These are phyloP conservation scores for Enteromius viviparus DNA, from an alignment of 2,797 vertebrate species.

Conservation along the genomic window DNA sequence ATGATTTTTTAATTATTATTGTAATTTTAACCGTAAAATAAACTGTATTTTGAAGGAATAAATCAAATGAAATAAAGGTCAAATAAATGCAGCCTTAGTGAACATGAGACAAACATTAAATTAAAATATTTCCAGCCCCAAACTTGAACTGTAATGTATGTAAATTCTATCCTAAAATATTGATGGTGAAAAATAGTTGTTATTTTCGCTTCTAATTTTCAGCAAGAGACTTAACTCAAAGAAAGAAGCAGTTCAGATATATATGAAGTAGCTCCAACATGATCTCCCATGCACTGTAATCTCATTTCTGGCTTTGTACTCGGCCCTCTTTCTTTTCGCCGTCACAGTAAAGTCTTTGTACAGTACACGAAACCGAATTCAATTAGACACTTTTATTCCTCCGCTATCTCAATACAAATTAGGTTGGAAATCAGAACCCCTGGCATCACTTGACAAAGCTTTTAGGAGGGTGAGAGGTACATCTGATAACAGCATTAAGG, in stretches of 20 bases:
- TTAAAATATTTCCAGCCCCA: not conserved
- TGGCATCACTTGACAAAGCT: slow-evolving; percentile 44
- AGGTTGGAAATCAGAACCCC: slow-evolving; percentile 71
- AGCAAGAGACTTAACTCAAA: not conserved
- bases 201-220: not conserved
- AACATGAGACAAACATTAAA: not conserved
- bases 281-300: slow-evolving; percentile 5
- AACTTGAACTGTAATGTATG: not conserved
- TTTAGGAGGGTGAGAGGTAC: slow-evolving; percentile 42
- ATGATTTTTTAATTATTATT: too few species aligned
- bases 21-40: too few species aligned
- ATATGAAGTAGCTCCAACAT: slow-evolving; percentile 3
- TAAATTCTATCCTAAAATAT: not conserved
- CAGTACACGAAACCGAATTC: slow-evolving; percentile 66
- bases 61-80: not conserved
- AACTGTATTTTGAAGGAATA: too few species aligned
- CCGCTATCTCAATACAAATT: slow-evolving; percentile 69
- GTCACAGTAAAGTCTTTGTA: slow-evolving; percentile 67
- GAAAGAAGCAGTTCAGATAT: not conserved
- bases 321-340: slow-evolving; percentile 46
- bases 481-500: slow-evolving; percentile 54
- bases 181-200: not conserved
- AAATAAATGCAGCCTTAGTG: not conserved
- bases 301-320: slow-evolving; percentile 12
- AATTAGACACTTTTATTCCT: slow-evolving; percentile 62